Percentiles rank a stretch among this genome's conserved stretches.
These are phyloP conservation scores for Autographa pulchrina DNA, from an alignment of 2,888 invertebrate species.

Conservation along the genomic window DNA sequence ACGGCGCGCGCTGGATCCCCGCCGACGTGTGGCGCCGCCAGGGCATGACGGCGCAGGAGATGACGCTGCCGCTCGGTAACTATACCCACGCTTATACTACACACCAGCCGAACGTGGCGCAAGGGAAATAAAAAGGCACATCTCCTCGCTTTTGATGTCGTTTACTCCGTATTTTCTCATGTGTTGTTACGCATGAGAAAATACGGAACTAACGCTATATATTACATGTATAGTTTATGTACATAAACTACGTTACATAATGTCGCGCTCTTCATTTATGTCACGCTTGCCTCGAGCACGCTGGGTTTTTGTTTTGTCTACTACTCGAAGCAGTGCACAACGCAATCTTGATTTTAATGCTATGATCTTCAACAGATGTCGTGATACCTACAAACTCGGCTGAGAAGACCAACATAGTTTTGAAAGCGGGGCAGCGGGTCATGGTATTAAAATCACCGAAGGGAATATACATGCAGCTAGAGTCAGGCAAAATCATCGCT, in stretches of 20 bases:
- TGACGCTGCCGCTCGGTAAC: slow-evolving; percentile 95
- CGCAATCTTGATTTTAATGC: neutral
- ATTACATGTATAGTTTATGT: too few species aligned
- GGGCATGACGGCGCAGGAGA: slow-evolving; percentile 98
- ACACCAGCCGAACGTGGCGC: neutral
- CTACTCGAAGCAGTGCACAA: too few species aligned
- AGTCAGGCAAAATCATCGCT: slow-evolving; percentile 98
- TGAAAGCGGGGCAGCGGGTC: slow-evolving; percentile 98
- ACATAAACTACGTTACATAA: too few species aligned
- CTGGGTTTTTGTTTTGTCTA: too few species aligned
- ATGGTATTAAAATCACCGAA: slow-evolving; percentile 98
- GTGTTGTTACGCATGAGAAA: too few species aligned
- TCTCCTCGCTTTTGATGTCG: too few species aligned
- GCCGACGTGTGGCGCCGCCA: slow-evolving; percentile 97
- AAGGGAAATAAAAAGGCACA: too few species aligned
- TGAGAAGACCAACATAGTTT: slow-evolving; percentile 96
- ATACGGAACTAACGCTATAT: too few species aligned
- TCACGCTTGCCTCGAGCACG: too few species aligned
- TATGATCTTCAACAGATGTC: slow-evolving; percentile 90
- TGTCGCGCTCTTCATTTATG: too few species aligned
- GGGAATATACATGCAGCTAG: slow-evolving; percentile 98
- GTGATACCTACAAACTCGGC: slow-evolving; percentile 97
- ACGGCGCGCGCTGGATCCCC: slow-evolving; percentile 94
- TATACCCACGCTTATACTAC: neutral
- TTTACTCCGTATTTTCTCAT: too few species aligned